Evolutionary conservation across 2,797 vertebrate species (phyloP), one percentile per base, ranked within the genome.

Genomic region (Nyctibius grandis): DNA sequence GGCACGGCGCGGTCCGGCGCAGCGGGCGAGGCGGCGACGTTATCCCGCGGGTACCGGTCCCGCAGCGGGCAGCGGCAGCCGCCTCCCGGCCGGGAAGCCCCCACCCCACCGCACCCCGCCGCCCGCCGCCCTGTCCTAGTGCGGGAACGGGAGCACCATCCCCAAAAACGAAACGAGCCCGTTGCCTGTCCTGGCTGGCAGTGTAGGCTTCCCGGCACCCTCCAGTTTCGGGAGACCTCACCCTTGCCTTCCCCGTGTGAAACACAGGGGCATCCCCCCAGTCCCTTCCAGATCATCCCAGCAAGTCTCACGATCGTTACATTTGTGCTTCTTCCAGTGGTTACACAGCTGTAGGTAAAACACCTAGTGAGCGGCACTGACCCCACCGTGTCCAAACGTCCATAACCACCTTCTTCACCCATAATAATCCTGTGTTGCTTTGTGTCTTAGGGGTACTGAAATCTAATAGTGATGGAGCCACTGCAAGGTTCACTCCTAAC

Each of bases 381-480:
- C 38, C 11, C 29, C 4, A 1, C 54, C 5, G 0, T 4, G 21
- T 31, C 31, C 59, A 21, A 42, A 34, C 0, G 0, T n/a, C 63
- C 51, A 8, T 12, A 15, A 9, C 44, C 68, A 1, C 7, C 57
- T 26, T 17, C 29, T n/a, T 47, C 56, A 26, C 10, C 19, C 2
- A 0, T 19, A 38, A 7, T 29, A 48, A 23, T 31, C n/a, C 44
- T 6, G 34, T 9, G 22, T 20, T 15, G 0, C 50, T 47, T 45
- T 34, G 15, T 36, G 47, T 50, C n/a, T 42, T 3, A 7, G 7
- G 15, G 9, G 12, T 14, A 29, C 29, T 15, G 42, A 72, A 45
- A 64, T 9, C 23, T 11, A 29, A 13, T 0, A 6, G 17, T 3
- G 29, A n/a, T 11, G 20, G 69, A 77, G 40, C 14, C 36, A 29